Percentiles rank a stretch among this genome's conserved stretches.
Evolutionary conservation across 1,140 invertebrate species (phyloP).

Genomic region (Muscidifurax raptorellus): DNA sequence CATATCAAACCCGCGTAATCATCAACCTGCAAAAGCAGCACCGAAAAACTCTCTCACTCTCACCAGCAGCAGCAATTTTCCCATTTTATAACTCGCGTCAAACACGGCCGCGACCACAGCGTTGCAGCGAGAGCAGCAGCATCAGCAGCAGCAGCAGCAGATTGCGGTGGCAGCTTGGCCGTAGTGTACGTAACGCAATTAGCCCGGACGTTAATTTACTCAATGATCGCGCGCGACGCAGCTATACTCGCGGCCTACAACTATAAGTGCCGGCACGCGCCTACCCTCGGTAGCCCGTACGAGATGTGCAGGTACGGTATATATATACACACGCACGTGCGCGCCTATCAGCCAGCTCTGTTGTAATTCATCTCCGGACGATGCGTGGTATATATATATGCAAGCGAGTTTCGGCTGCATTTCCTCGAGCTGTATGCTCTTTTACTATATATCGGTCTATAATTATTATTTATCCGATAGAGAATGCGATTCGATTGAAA

Average conservation of each 20-base stretch:
- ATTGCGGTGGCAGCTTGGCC: slow-evolving; percentile 49
- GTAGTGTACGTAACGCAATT: slow-evolving; percentile 63
- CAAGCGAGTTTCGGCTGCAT: no score
- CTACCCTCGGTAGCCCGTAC: slow-evolving; percentile 13
- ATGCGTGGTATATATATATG: no score
- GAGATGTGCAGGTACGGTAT: neutral
- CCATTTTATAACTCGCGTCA: neutral
- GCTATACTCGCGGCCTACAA: slow-evolving; percentile 47
- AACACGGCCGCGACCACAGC: neutral
- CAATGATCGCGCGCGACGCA: slow-evolving; percentile 66
- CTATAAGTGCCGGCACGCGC: slow-evolving; percentile 67
- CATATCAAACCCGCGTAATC: no score
- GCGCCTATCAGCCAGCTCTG: no score
- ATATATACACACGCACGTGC: no score
- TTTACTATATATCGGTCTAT: no score
- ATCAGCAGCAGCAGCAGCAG: slow-evolving; percentile 39
- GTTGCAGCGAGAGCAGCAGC: neutral
- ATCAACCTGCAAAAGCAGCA: no score
- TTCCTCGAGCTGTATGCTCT: no score
- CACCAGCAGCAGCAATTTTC: neutral
- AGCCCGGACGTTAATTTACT: slow-evolving; percentile 67
- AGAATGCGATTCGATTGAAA: no score
- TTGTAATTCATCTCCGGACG: no score
- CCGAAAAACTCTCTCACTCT: neutral
- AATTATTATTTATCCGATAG: no score